Conservation (phyloP, 2,797 vertebrate genomes). For the Pseudochirops cupreus region DNA sequence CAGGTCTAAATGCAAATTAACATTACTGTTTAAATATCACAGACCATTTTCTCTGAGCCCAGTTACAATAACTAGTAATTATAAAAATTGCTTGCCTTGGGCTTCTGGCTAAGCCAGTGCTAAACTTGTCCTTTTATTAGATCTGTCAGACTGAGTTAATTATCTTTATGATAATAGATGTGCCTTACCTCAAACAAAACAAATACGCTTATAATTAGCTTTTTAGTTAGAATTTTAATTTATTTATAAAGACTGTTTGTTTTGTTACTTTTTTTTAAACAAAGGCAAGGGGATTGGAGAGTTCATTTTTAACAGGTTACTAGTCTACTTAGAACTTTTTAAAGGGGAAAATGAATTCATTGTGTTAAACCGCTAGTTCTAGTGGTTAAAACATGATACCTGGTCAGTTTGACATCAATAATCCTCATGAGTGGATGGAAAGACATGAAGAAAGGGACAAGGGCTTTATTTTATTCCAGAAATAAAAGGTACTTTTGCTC, state of each 20-base stretch:
- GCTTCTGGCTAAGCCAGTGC: slow-evolving; percentile 89
- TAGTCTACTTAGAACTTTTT: slow-evolving; percentile 62
- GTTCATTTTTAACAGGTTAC: slow-evolving; percentile 77
- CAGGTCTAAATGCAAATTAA: slow-evolving; percentile 90
- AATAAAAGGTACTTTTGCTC: slow-evolving; percentile 54
- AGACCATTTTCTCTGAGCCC: slow-evolving; percentile 90
- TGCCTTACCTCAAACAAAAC: slow-evolving; percentile 92
- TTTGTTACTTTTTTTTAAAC: slow-evolving; percentile 83
- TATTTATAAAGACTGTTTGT: slow-evolving; percentile 89
- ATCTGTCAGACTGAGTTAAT: slow-evolving; percentile 92
- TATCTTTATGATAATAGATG: slow-evolving; percentile 93
- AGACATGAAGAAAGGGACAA: slow-evolving; percentile 53
- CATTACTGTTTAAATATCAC: slow-evolving; percentile 91
- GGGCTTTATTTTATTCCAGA: slow-evolving; percentile 63
- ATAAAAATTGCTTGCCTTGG: slow-evolving; percentile 92
- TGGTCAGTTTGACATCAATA: slow-evolving; percentile 47
- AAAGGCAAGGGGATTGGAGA: slow-evolving; percentile 17
- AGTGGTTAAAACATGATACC: slow-evolving; percentile 27
- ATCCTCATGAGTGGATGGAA: background rate
- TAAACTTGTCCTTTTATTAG: slow-evolving; percentile 91
- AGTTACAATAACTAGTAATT: slow-evolving; percentile 93
- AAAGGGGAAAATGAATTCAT: slow-evolving; percentile 51
- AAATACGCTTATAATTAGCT: slow-evolving; percentile 92
- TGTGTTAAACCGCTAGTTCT: slow-evolving; percentile 57
- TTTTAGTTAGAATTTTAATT: slow-evolving; percentile 91